These are phyloP conservation scores for Stomatorhinus walkeri DNA, from an alignment of 2,797 vertebrate species.

Conservation along the genomic window DNA sequence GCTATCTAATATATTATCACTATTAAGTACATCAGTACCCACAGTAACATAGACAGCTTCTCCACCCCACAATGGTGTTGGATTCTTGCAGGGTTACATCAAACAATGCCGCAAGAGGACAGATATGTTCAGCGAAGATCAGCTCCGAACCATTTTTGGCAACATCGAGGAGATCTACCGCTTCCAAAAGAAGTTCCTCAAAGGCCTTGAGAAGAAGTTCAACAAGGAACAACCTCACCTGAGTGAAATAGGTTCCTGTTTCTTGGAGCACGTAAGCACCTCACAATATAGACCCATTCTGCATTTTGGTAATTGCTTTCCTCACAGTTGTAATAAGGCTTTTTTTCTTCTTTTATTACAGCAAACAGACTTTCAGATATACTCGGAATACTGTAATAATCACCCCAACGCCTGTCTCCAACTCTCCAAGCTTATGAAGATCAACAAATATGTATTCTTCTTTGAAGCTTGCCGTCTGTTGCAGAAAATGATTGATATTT, in stretches of 20 bases:
- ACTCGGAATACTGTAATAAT: conserved; percentile 97
- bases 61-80: background rate
- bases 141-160: conserved; percentile 88
- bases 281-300: background rate
- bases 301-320: background rate
- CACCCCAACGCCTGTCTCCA: conserved; percentile 87
- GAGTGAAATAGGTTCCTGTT: conserved; percentile 92
- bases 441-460: conserved; percentile 91
- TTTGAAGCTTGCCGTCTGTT: conserved; percentile 91
- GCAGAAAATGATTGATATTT: conserved; percentile 95
- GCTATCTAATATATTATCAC: background rate
- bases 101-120: conserved; percentile 88
- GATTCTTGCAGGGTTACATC: conserved; percentile 76
- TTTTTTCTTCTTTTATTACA: conserved; percentile 37
- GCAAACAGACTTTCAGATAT: conserved; percentile 96
- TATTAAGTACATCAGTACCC: background rate
- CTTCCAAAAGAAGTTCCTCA: conserved; percentile 87
- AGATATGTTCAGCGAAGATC: conserved; percentile 91
- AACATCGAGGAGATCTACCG: conserved; percentile 95
- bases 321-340: background rate
- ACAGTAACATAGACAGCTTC: background rate
- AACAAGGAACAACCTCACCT: conserved; percentile 84
- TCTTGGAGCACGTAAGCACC: conserved; percentile 82
- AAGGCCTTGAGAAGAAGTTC: conserved; percentile 82
- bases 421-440: conserved; percentile 81